Conservation (phyloP, 2,888 invertebrate species). For the Brachypterus glaber region DNA sequence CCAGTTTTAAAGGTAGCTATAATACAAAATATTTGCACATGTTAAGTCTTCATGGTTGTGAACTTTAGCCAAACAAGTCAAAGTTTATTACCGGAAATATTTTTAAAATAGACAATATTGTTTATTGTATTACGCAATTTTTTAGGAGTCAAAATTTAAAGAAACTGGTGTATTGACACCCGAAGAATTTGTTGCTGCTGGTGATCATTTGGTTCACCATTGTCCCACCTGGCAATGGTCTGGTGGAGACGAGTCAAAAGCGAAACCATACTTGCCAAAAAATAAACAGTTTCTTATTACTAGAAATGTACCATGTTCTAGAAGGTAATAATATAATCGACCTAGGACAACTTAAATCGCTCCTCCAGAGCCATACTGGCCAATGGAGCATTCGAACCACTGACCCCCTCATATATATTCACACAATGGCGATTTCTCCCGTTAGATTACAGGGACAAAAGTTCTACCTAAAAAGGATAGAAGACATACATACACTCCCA, state of each 20-base stretch:
- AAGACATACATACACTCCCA: no score
- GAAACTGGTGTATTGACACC: constrained; percentile 98
- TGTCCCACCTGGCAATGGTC: constrained; percentile 99
- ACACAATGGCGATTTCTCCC: no score
- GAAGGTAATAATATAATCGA: constrained; percentile 55
- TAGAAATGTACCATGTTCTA: constrained; percentile 92
- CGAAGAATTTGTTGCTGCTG: constrained; percentile 97
- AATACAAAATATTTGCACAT: neutral
- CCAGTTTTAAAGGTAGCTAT: constrained; percentile 82
- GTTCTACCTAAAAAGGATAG: no score
- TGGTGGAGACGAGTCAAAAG: constrained; percentile 79
- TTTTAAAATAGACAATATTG: no score
- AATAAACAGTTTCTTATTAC: constrained; percentile 97
- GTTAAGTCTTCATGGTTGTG: neutral
- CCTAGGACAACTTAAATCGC: no score
- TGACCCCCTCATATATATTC: no score
- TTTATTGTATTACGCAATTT: no score
- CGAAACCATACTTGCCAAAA: constrained; percentile 81
- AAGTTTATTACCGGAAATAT: no score
- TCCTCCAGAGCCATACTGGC: no score
- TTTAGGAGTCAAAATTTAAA: constrained; percentile 89
- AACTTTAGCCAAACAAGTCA: no score
- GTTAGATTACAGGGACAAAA: no score
- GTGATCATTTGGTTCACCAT: constrained; percentile 96
- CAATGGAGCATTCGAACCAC: no score